A percentile compares a stretch with the other conserved stretches of the same genome.
phyloP scores from a whole-genome alignment of 1,140 invertebrate genomes.

The Chelonus insularis region DNA sequence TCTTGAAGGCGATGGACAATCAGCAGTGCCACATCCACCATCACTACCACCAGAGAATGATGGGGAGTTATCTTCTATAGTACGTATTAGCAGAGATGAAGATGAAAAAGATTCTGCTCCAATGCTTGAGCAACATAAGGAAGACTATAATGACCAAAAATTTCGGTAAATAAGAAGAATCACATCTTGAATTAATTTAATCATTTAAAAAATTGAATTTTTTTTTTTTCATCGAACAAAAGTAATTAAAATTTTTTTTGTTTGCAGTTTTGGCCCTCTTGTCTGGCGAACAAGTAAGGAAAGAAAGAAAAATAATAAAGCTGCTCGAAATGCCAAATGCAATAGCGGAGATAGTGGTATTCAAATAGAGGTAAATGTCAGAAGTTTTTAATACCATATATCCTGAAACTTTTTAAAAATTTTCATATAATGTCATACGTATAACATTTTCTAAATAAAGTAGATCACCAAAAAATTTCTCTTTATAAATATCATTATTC shows the following conservation, averaged over 20 bases:
- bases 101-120: conserved; percentile 45
- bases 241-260: too few relatives aligned
- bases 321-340: conserved; percentile 71
- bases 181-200: too few relatives aligned
- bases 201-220: too few relatives aligned
- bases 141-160: conserved; percentile 53
- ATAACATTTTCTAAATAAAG: too few relatives aligned
- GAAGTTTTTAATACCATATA: too few relatives aligned
- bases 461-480: too few relatives aligned
- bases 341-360: conserved; percentile 77
- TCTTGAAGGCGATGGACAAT: conserved; percentile 50
- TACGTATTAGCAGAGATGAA: conserved; percentile 49
- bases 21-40: conserved; percentile 20
- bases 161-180: conserved; percentile 55
- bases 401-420: too few relatives aligned
- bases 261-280: conserved; percentile 69
- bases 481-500: too few relatives aligned
- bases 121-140: conserved; percentile 49
- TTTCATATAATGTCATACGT: too few relatives aligned
- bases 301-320: conserved; percentile 69
- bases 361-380: conserved; percentile 66
- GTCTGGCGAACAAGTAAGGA: conserved; percentile 75
- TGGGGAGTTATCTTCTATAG: conserved; percentile 39
- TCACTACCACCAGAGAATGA: conserved; percentile 44
- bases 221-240: too few relatives aligned